Percentiles rank a stretch among this genome's conserved stretches.
These are phyloP conservation scores for Laticauda laticaudata DNA, from an alignment of 2,113 vertebrate genomes.

Conservation along the genomic window DNA sequence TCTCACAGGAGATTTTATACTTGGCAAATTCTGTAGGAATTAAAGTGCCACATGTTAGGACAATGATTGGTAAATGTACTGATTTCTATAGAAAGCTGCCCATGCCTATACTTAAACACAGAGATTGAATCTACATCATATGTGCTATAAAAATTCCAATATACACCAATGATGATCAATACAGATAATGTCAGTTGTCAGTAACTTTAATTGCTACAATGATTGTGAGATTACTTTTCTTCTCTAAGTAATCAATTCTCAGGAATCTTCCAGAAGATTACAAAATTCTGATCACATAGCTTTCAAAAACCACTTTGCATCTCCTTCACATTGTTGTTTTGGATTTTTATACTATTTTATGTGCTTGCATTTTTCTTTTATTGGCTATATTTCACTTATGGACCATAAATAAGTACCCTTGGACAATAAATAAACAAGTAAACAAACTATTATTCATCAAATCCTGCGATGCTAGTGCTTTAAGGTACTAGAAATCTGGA, in stretches of 20 bases:
- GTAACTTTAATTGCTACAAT: neutral
- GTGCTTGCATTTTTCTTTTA: neutral
- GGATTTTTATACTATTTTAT: neutral
- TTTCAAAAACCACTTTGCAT: neutral
- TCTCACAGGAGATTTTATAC: neutral
- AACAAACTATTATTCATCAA: neutral
- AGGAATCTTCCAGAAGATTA: neutral
- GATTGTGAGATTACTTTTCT: neutral
- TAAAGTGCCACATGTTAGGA: neutral
- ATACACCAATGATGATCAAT: neutral
- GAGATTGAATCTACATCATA: neutral
- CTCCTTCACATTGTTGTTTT: neutral
- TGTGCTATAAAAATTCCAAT: neutral
- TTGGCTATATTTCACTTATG: neutral
- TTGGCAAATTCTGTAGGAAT: neutral
- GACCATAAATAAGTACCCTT: neutral
- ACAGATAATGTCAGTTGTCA: neutral
- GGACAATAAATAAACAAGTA: neutral
- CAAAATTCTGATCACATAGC: neutral
- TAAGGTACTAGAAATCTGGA: no score
- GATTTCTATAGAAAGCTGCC: neutral
- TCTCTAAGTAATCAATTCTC: neutral
- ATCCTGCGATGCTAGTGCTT: neutral
- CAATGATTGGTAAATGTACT: neutral
- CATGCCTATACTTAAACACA: neutral